phyloP scores from a whole-genome alignment of 2,888 invertebrate species.

The Dysmachus trigonus region DNA sequence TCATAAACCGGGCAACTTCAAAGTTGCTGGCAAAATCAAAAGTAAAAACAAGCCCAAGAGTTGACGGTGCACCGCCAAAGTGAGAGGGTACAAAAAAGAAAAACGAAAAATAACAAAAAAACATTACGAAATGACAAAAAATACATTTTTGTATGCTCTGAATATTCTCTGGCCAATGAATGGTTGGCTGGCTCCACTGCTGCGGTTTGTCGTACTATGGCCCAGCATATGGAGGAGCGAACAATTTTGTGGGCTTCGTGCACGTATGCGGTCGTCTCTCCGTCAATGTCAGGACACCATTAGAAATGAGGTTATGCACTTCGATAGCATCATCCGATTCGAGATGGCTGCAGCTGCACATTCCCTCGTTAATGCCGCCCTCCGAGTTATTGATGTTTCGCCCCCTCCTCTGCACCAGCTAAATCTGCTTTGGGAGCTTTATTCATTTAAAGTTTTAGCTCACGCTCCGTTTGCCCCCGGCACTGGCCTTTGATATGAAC shows the following conservation, averaged over 20 bases:
- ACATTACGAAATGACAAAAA: not conserved
- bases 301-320: constrained; percentile 19
- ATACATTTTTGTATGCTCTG: not conserved
- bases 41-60: not conserved
- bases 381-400: not conserved
- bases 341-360: not conserved
- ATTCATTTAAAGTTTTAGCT: not conserved
- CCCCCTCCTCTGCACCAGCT: not conserved
- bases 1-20: not conserved
- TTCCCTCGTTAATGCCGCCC: not conserved
- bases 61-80: not conserved
- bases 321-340: not conserved
- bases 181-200: not conserved
- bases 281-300: constrained; percentile 14
- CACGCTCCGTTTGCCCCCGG: not conserved
- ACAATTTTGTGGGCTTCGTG: constrained; percentile 21
- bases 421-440: not conserved
- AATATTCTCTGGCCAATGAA: constrained; percentile 27
- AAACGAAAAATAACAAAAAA: not conserved
- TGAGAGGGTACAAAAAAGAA: not conserved
- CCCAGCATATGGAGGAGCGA: not conserved
- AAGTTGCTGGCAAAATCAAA: not conserved
- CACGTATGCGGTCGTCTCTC: constrained; percentile 24
- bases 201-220: not conserved
- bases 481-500: not conserved